Conservation (phyloP, 2,113 vertebrate species). For the Pomatostomus ruficeps region DNA sequence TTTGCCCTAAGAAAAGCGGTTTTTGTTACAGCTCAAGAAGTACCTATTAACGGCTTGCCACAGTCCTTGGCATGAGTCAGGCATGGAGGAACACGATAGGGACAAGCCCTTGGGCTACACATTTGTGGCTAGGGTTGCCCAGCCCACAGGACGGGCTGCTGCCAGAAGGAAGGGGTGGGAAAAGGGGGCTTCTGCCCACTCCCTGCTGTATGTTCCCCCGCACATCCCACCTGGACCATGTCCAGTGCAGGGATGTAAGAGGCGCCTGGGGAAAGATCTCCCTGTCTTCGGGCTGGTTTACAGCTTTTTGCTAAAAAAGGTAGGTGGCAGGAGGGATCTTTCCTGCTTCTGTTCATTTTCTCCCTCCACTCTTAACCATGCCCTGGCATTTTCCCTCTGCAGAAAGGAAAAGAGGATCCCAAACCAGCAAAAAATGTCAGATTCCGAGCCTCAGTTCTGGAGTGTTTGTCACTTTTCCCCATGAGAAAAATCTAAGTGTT, state of each 20-base stretch:
- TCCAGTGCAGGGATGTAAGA: neutral
- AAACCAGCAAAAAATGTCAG: rapidly evolving
- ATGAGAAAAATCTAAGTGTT: neutral
- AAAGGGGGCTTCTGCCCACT: neutral
- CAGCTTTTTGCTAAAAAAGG: neutral
- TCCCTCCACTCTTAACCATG: no score
- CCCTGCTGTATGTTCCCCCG: neutral
- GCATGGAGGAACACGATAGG: neutral
- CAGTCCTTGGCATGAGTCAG: neutral
- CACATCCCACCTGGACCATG: no score
- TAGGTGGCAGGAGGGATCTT: neutral
- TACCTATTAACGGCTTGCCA: neutral
- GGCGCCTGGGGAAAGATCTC: neutral
- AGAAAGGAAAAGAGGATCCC: neutral
- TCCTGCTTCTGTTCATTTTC: neutral
- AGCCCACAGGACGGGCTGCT: rapidly evolving
- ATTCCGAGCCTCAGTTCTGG: neutral
- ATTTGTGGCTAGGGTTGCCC: neutral
- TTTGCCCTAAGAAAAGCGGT: neutral
- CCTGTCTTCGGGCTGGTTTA: neutral
- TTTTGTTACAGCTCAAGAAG: neutral
- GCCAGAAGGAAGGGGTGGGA: neutral
- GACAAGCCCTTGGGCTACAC: neutral
- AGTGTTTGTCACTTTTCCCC: neutral
- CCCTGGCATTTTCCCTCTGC: neutral